phyloP scores from a whole-genome alignment of 2,113 vertebrate genomes.

The Oxygymnocypris stewartii region DNA sequence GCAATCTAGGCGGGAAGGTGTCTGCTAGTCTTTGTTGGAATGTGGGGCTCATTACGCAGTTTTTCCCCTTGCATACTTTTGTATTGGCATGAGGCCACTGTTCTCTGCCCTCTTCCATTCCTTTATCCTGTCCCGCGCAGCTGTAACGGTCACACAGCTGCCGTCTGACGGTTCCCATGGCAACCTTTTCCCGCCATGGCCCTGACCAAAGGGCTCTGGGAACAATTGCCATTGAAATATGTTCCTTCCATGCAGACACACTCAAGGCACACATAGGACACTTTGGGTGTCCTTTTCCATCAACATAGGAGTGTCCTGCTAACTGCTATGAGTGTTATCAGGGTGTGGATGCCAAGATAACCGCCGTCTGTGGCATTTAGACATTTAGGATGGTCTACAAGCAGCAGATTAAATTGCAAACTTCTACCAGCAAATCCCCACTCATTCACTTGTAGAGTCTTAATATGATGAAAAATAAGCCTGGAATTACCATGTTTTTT shows the following conservation, averaged over 20 bases:
- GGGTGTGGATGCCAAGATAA: neutral
- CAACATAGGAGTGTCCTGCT: slow-evolving; percentile 18
- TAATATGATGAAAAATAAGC: neutral
- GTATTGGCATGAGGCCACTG: neutral
- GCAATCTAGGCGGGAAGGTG: neutral
- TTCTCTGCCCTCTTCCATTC: slow-evolving; percentile 19
- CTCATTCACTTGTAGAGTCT: neutral
- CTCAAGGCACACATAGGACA: slow-evolving; percentile 14
- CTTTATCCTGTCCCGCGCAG: slow-evolving; percentile 30
- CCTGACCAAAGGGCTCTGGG: slow-evolving; percentile 2
- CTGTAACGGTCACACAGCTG: slow-evolving; percentile 33
- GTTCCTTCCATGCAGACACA: neutral
- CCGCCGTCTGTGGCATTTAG: slow-evolving; percentile 18
- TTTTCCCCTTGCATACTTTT: slow-evolving; percentile 3
- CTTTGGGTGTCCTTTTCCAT: slow-evolving; percentile 23
- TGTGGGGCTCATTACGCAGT: slow-evolving; percentile 27
- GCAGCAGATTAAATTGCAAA: neutral
- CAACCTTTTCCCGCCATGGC: slow-evolving; percentile 30
- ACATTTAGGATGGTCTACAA: slow-evolving; percentile 5
- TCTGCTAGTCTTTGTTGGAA: slow-evolving; percentile 10
- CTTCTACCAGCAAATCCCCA: too few relatives aligned
- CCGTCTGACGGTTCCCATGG: slow-evolving; percentile 41
- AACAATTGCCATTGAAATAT: slow-evolving; percentile 17
- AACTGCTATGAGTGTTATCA: slow-evolving; percentile 11
- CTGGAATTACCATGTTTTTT: neutral